Conservation (phyloP, 2,888 invertebrate species). For the Cheilosia soror region DNA sequence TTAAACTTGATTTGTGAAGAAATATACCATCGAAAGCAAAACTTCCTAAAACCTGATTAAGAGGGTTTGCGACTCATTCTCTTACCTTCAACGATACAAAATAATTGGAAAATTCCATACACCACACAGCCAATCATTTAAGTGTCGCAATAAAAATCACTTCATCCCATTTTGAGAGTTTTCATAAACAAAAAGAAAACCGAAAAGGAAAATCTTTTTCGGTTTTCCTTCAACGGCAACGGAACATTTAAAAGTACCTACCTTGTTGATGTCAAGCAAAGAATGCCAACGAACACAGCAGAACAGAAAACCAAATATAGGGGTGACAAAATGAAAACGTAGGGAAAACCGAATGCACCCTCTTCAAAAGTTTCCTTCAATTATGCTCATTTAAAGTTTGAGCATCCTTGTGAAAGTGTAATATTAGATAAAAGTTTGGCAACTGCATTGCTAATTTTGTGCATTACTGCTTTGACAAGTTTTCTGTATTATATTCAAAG, state of each 20-base stretch:
- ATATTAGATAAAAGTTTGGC: constrained; percentile 68
- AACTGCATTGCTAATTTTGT: constrained; percentile 73
- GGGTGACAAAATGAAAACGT: background rate
- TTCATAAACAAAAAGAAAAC: too few relatives aligned
- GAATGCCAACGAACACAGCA: background rate
- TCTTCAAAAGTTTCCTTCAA: constrained; percentile 71
- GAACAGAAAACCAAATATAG: background rate
- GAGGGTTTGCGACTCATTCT: too few relatives aligned
- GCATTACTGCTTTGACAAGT: constrained; percentile 68
- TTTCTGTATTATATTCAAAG: constrained; percentile 56
- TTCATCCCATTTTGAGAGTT: too few relatives aligned
- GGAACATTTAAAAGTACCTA: constrained; percentile 11
- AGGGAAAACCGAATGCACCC: constrained; percentile 44
- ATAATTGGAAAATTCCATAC: too few relatives aligned
- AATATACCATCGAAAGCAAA: too few relatives aligned
- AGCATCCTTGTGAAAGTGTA: constrained; percentile 71
- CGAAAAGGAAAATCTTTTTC: background rate
- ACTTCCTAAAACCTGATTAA: too few relatives aligned
- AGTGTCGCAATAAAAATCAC: too few relatives aligned
- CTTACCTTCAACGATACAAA: too few relatives aligned
- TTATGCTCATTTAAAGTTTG: constrained; percentile 73
- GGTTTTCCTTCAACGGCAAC: background rate
- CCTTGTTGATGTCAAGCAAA: constrained; percentile 29
- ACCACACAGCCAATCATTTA: too few relatives aligned
- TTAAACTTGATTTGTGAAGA: too few relatives aligned